These are phyloP conservation scores for Trichogramma pretiosum DNA, from an alignment of 1,140 invertebrate genomes.

Conservation along the genomic window DNA sequence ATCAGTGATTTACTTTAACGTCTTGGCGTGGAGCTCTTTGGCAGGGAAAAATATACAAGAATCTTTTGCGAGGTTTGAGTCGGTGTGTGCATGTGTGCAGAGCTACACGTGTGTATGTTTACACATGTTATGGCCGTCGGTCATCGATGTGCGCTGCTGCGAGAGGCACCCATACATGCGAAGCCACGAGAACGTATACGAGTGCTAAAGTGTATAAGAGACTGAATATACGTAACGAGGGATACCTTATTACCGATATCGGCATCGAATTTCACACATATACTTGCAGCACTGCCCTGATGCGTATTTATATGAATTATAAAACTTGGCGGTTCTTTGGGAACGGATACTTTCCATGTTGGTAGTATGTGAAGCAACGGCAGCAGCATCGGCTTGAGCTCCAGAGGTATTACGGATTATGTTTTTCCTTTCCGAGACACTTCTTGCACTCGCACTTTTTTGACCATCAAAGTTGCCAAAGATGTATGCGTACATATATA, in stretches of 20 bases:
- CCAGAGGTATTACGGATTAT: slow-evolving; percentile 15
- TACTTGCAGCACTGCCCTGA: no score
- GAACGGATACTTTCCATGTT: slow-evolving; percentile 41
- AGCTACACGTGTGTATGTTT: background rate
- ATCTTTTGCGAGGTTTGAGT: slow-evolving; percentile 7
- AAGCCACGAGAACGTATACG: background rate
- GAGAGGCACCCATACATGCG: background rate
- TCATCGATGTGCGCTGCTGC: background rate
- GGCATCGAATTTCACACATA: slow-evolving; percentile 40
- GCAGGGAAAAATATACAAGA: background rate
- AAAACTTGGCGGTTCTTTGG: slow-evolving; percentile 38
- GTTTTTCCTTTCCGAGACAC: slow-evolving; percentile 6
- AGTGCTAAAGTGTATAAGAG: no score
- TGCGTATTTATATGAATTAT: no score
- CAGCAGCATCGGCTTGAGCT: no score
- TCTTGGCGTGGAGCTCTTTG: slow-evolving; percentile 6
- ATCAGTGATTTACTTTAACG: slow-evolving; percentile 16
- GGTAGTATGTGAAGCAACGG: slow-evolving; percentile 4
- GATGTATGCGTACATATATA: no score
- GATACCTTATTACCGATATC: slow-evolving; percentile 32
- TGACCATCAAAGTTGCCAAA: no score
- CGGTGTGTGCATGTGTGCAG: background rate
- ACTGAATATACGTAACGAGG: slow-evolving; percentile 16
- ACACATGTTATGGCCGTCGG: background rate
- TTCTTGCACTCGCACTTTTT: no score